phyloP scores from a whole-genome alignment of 2,797 vertebrate species.

The Nyctalus aviator region DNA sequence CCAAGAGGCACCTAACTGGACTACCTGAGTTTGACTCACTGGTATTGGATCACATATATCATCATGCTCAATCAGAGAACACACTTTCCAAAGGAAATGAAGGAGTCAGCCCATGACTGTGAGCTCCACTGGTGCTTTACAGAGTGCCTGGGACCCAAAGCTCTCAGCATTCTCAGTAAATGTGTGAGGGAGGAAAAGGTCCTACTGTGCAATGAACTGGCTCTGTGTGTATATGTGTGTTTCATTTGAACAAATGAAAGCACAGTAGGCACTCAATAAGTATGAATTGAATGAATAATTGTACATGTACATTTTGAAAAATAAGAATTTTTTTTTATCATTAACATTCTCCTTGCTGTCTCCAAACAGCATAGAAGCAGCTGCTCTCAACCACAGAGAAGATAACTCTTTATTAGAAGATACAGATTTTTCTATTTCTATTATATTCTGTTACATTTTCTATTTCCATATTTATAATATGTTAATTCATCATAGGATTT shows the following conservation, averaged over 20 bases:
- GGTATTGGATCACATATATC: too few relatives aligned
- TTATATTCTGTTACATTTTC: background rate
- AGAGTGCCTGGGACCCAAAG: background rate
- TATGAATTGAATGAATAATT: background rate
- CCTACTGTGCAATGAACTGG: background rate
- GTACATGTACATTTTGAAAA: background rate
- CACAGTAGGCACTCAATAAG: background rate
- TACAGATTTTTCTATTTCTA: background rate
- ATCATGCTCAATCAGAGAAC: background rate
- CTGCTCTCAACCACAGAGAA: background rate
- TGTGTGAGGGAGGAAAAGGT: background rate
- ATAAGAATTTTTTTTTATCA: background rate
- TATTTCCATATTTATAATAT: background rate
- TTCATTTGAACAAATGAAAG: background rate
- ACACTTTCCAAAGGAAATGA: background rate
- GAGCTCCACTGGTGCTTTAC: background rate
- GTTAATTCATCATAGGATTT: background rate
- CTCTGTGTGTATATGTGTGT: background rate
- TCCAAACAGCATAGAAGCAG: background rate
- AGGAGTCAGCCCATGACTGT: background rate
- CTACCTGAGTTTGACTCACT: background rate
- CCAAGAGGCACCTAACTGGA: background rate
- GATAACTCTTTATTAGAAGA: background rate
- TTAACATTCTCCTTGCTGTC: background rate
- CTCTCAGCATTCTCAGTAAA: background rate